Evolutionary conservation across 2,113 vertebrate species (phyloP).

Genomic region (Stegastes partitus): DNA sequence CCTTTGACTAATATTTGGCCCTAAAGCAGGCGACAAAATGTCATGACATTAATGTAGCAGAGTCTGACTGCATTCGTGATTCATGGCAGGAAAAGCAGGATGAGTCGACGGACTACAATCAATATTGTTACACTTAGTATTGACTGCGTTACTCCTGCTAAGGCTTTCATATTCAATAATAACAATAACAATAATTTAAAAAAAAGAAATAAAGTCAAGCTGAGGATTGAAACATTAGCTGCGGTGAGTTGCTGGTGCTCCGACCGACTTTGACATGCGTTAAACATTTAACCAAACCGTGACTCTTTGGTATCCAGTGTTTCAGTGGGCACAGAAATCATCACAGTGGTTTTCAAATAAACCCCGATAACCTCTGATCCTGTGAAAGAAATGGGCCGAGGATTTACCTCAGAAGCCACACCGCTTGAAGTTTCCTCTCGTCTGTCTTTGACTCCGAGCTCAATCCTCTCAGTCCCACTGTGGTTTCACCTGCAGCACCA

Average conservation of each 20-base stretch:
- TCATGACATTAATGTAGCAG: slow-evolving; percentile 27
- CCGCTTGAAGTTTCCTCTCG: slow-evolving; percentile 21
- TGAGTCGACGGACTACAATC: slow-evolving; percentile 10
- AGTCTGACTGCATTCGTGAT: not conserved
- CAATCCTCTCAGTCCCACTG: not conserved
- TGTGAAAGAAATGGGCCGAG: slow-evolving; percentile 7
- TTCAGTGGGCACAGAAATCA: slow-evolving; percentile 31
- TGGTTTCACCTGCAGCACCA: no score
- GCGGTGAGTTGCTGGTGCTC: not conserved
- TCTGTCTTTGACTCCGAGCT: slow-evolving; percentile 12
- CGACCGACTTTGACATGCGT: slow-evolving; percentile 27
- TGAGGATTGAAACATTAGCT: slow-evolving; percentile 25
- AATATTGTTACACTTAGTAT: slow-evolving; percentile 28
- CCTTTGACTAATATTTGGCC: slow-evolving; percentile 6
- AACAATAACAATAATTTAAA: not conserved
- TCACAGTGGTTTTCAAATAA: slow-evolving; percentile 44
- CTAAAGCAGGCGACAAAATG: slow-evolving; percentile 22
- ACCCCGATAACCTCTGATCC: slow-evolving; percentile 55
- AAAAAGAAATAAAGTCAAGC: slow-evolving; percentile 9
- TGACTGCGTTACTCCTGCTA: not conserved
- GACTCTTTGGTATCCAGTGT: slow-evolving; percentile 24
- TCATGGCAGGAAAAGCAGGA: slow-evolving; percentile 6
- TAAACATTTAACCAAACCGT: slow-evolving; percentile 29
- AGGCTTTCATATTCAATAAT: slow-evolving; percentile 5
- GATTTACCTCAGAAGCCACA: slow-evolving; percentile 32